Evolutionary conservation across 2,888 invertebrate genomes (phyloP).

Genomic region (Carcina quercana): DNA sequence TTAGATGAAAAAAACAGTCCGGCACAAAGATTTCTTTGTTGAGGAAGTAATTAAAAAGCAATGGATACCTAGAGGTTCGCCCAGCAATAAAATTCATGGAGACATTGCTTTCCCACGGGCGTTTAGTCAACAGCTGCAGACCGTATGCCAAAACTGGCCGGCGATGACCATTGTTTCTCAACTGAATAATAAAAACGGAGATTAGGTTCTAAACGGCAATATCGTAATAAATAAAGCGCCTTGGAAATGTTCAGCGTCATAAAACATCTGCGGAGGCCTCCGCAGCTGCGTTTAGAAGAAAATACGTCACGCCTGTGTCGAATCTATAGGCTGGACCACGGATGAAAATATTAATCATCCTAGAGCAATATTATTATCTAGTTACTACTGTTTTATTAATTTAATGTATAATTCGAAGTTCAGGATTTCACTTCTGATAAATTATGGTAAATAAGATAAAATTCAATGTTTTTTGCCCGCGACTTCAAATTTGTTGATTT

Average conservation of each 20-base stretch:
- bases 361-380: neutral
- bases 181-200: constrained; percentile 61
- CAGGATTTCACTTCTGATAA: no score
- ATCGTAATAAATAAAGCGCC: constrained; percentile 69
- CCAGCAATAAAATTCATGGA: constrained; percentile 19
- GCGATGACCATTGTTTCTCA: constrained; percentile 66
- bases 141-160: constrained; percentile 59
- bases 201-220: constrained; percentile 71
- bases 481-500: no score
- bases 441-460: no score
- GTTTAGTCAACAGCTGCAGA: constrained; percentile 46
- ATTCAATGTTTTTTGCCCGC: no score
- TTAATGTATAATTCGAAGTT: no score
- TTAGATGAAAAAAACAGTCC: no score
- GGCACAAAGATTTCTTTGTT: no score
- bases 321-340: constrained; percentile 40
- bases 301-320: constrained; percentile 66
- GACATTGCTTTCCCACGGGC: constrained; percentile 50
- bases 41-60: neutral
- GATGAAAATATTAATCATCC: no score
- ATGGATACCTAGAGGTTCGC: constrained; percentile 1
- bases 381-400: no score
- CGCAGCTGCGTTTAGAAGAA: constrained; percentile 64
- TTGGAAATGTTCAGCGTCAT: constrained; percentile 68
- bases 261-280: constrained; percentile 69